Evolutionary conservation across 2,888 invertebrate species (phyloP), one percentile per base, ranked within the genome.

Genomic region (Esperia sulphurella): DNA sequence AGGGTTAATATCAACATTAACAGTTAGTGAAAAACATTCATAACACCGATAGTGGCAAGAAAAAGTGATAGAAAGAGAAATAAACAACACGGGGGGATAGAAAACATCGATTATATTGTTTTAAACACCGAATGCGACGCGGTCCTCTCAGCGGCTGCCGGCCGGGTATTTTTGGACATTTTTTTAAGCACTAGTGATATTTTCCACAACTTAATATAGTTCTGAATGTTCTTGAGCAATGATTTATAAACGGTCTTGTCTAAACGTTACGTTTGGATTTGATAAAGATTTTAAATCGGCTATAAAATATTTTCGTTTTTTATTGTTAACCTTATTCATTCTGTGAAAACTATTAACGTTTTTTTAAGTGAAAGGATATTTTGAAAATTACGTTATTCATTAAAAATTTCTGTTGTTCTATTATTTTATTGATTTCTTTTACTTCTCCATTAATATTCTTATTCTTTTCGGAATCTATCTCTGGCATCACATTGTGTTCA

Each of bases 11-110:
- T 87, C 85, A 85, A 88, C 85, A 88, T 88, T 88, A 88, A 88
- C 87, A 88, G 87, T 87, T 88, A 88, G 87, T 88, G 88, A 87
- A 86, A 79, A 87, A 88, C 88, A 88, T 88, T 83, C 87, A 87
- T 75, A 88, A 88, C 88, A 81, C 83, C 83, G 83, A 39, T 68
- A 85, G 84, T 86, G 87, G 84, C 83, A 84, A 81, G 79, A 81
- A 83, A 83, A 83, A 79, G 83, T 83, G 81, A 77, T 71, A 75
- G 72, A 83, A 73, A 83, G 78, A 79, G 75, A 81, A 84, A 77
- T 63, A 82, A 79, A 81, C 79, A 83, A 71, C 79, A 82, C 80
- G 78, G 78, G 81, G 81, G 76, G 73, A 75, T 63, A 76, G 70
- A 74, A 74, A 75, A 84, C 83, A 84, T 80, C 75, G 83, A 84